A percentile compares a stretch with the other conserved stretches of the same genome.
Evolutionary conservation across 2,888 invertebrate species (phyloP).

Genomic region (Philhelius pedissequus): DNA sequence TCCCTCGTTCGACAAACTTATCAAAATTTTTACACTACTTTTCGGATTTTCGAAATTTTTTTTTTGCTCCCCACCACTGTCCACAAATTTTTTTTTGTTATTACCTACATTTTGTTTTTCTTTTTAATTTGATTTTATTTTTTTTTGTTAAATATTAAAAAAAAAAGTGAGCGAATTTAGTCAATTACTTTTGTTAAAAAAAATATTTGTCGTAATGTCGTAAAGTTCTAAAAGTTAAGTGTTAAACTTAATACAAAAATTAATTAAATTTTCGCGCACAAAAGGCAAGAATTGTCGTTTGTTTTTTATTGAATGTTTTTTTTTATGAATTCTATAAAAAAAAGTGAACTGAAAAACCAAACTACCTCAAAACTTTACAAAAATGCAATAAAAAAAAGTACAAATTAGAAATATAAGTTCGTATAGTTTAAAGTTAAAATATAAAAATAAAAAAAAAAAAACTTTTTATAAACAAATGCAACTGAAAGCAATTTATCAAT

Average conservation of each 20-base stretch:
- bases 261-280: background rate
- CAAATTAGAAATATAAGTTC: slow-evolving; percentile 58
- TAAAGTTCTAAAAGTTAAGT: background rate
- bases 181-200: background rate
- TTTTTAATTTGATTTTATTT: background rate
- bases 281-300: background rate
- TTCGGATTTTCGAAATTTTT: slow-evolving; percentile 24
- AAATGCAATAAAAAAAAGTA: slow-evolving; percentile 56
- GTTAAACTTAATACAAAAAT: background rate
- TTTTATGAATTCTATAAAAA: background rate
- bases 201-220: background rate
- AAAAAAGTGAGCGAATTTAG: background rate
- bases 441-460: background rate
- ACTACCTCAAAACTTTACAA: slow-evolving; percentile 41
- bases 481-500: slow-evolving; percentile 30
- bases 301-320: slow-evolving; percentile 4
- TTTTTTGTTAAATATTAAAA: slow-evolving; percentile 8
- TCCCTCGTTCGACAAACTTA: slow-evolving; percentile 69
- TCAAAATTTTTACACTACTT: slow-evolving; percentile 55
- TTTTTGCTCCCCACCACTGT: slow-evolving; percentile 7
- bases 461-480: slow-evolving; percentile 2
- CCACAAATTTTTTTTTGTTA: background rate
- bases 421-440: no score
- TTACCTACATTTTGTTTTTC: background rate
- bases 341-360: background rate